Evolutionary conservation across 1,140 invertebrate species (phyloP).

Genomic region (Chrysomallon squamiferum): DNA sequence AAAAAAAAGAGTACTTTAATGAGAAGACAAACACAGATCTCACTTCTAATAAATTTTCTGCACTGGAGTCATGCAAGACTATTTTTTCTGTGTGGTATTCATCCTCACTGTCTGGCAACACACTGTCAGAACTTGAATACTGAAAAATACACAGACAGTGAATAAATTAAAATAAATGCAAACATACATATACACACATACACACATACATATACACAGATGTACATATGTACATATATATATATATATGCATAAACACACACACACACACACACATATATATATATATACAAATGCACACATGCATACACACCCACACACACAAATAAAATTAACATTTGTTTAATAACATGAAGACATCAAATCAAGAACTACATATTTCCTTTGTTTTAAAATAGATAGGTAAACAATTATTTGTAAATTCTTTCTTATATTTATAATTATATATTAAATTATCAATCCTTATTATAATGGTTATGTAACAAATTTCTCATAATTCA

Average conservation of each 20-base stretch:
- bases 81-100: not conserved
- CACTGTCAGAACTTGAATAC: not conserved
- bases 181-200: not conserved
- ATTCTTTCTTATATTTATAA: no score
- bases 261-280: not conserved
- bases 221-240: not conserved
- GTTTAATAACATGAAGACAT: no score
- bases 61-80: not conserved
- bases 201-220: not conserved
- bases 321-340: no score
- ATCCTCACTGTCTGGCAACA: not conserved
- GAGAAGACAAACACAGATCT: not conserved
- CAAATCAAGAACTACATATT: no score
- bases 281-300: not conserved
- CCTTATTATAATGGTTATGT: no score
- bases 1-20: not conserved
- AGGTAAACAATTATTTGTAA: no score
- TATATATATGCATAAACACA: not conserved
- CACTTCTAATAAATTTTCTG: not conserved
- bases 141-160: not conserved
- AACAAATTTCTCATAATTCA: no score
- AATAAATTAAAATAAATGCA: not conserved
- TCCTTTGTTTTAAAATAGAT: no score
- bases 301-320: not conserved
- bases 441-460: no score